Evolutionary conservation across 2,888 invertebrate species (phyloP).

Genomic region (Aromia moschata): DNA sequence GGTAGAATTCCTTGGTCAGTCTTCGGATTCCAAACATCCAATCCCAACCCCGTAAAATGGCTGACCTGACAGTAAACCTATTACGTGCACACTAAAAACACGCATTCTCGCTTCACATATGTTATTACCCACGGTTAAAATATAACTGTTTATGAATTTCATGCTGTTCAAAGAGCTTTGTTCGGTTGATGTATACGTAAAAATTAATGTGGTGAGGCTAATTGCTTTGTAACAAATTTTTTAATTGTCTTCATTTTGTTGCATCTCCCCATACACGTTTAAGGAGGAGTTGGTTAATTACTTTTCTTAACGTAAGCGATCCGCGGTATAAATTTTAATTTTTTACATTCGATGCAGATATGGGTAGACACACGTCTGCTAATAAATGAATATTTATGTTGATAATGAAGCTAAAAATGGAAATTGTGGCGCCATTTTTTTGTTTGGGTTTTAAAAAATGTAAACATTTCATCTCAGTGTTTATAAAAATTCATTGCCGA

Average conservation of each 20-base stretch:
- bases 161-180: conserved; percentile 17
- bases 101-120: conserved; percentile 38
- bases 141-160: conserved; percentile 34
- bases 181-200: conserved; percentile 1
- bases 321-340: no score
- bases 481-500: no score
- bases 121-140: conserved; percentile 41
- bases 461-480: no score
- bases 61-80: conserved; percentile 42
- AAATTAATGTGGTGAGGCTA: conserved; percentile 1
- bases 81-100: conserved; percentile 39
- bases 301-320: no score
- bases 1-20: conserved; percentile 51
- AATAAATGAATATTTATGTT: no score
- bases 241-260: neutral
- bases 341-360: no score
- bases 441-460: no score
- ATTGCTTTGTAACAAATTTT: conserved; percentile 1
- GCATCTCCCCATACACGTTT: neutral
- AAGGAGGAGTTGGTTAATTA: neutral
- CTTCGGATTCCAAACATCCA: conserved; percentile 47
- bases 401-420: no score
- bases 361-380: no score
- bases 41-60: conserved; percentile 50
- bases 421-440: no score